A percentile compares a stretch with the other conserved stretches of the same genome.
phyloP scores from a whole-genome alignment of 2,888 invertebrate species.

The Liodrosophila aerea region DNA sequence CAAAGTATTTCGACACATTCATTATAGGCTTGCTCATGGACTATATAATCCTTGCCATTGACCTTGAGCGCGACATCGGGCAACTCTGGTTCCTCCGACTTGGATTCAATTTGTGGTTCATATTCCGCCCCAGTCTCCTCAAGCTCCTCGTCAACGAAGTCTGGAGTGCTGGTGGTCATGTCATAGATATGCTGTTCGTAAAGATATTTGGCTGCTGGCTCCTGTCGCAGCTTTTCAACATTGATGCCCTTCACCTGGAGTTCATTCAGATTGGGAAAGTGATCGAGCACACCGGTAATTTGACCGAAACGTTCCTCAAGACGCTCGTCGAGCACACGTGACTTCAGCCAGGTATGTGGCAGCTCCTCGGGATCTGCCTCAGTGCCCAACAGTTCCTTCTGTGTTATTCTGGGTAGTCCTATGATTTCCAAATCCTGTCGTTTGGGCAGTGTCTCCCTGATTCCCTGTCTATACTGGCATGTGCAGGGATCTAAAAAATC shows the following conservation, averaged over 20 bases:
- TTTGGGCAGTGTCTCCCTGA: conserved; percentile 64
- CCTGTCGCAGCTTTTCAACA: conserved; percentile 6
- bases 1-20: conserved; percentile 49
- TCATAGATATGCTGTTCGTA: conserved; percentile 29
- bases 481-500: conserved; percentile 37
- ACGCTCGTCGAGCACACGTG: conserved; percentile 54
- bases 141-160: conserved; percentile 27
- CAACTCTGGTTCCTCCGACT: not conserved
- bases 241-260: conserved; percentile 63
- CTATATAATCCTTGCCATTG: conserved; percentile 61
- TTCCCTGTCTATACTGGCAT: conserved; percentile 25
- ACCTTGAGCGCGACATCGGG: conserved; percentile 62
- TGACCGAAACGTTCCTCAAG: conserved; percentile 54
- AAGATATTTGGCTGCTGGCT: conserved; percentile 29
- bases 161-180: conserved; percentile 52
- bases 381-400: conserved; percentile 66
- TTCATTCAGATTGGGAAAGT: conserved; percentile 68
- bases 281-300: conserved; percentile 68
- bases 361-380: conserved; percentile 19
- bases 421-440: conserved; percentile 59
- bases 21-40: conserved; percentile 19
- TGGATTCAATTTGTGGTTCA: not conserved
- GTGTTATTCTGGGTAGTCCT: conserved; percentile 59
- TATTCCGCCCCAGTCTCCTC: not conserved
- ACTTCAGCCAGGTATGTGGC: conserved; percentile 63